A percentile compares a stretch with the other conserved stretches of the same genome.
Conservation (phyloP, 1,140 invertebrate genomes). For the Pseudomyrmex dendroicus region DNA sequence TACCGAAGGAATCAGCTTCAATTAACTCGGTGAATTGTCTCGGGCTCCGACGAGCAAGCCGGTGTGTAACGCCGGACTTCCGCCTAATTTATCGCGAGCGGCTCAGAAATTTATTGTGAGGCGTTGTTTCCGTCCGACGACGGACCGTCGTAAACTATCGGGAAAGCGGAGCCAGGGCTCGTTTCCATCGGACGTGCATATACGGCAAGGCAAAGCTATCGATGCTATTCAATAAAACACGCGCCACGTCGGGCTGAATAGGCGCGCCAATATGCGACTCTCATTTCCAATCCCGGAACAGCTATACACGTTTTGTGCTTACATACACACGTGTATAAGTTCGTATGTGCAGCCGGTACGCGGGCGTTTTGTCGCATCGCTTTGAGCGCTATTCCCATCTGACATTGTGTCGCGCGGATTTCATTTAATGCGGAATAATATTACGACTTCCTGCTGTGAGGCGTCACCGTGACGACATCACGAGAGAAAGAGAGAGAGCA, state of each 20-base stretch:
- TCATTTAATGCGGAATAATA: slow-evolving; percentile 70
- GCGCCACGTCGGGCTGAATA: slow-evolving; percentile 62
- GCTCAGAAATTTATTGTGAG: slow-evolving; percentile 55
- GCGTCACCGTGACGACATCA: slow-evolving; percentile 11
- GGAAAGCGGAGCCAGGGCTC: slow-evolving; percentile 37
- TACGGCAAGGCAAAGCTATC: slow-evolving; percentile 58
- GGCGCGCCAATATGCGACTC: slow-evolving; percentile 68
- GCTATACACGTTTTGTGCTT: neutral
- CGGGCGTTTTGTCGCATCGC: slow-evolving; percentile 43
- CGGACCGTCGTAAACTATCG: slow-evolving; percentile 61
- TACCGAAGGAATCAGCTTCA: slow-evolving; percentile 27
- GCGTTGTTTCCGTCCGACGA: slow-evolving; percentile 50
- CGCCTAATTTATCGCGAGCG: slow-evolving; percentile 58
- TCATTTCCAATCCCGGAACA: slow-evolving; percentile 70
- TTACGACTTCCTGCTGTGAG: slow-evolving; percentile 43
- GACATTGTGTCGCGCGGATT: slow-evolving; percentile 61
- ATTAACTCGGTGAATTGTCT: slow-evolving; percentile 43
- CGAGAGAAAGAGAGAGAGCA: neutral
- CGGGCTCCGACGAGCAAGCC: neutral
- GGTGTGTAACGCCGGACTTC: slow-evolving; percentile 35
- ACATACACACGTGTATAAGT: neutral
- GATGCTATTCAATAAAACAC: slow-evolving; percentile 73
- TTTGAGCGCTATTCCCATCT: slow-evolving; percentile 59
- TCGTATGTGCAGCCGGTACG: neutral
- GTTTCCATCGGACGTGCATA: slow-evolving; percentile 63